These are phyloP conservation scores for Austrolebias charrua DNA, from an alignment of 2,797 vertebrate genomes.

Conservation along the genomic window DNA sequence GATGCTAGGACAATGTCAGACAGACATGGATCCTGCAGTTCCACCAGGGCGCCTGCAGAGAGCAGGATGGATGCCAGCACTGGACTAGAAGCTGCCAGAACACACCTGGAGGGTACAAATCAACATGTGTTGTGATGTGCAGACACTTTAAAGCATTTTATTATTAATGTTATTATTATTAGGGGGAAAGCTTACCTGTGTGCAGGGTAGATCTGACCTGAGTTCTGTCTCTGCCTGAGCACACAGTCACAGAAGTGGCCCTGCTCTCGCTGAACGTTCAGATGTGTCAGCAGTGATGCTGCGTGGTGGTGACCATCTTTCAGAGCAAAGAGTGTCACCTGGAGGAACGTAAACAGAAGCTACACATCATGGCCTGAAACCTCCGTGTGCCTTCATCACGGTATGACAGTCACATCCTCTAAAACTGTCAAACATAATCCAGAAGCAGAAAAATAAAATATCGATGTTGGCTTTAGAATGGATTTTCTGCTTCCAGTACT, in stretches of 20 bases:
- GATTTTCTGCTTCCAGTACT: no score
- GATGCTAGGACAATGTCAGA: slow-evolving; percentile 60
- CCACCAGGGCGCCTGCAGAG: slow-evolving; percentile 65
- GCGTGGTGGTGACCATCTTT: slow-evolving; percentile 46
- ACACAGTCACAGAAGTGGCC: slow-evolving; percentile 78
- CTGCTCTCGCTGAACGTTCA: slow-evolving; percentile 67
- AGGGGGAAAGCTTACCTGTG: slow-evolving; percentile 62
- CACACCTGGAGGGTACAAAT: slow-evolving; percentile 49
- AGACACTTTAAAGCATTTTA: no score
- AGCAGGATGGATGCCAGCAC: slow-evolving; percentile 71
- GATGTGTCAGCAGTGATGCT: slow-evolving; percentile 52
- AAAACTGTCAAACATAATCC: no score
- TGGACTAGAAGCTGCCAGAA: slow-evolving; percentile 78
- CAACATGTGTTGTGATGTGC: background rate
- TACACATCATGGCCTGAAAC: background rate
- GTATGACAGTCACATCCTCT: background rate
- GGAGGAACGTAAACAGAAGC: slow-evolving; percentile 5
- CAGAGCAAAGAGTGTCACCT: slow-evolving; percentile 34
- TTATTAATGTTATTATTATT: no score
- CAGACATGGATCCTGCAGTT: slow-evolving; percentile 68
- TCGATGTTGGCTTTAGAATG: no score
- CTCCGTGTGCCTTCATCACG: background rate
- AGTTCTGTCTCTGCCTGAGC: slow-evolving; percentile 51
- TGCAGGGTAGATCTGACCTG: slow-evolving; percentile 65
- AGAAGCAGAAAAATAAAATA: no score